Percentiles rank a stretch among this genome's conserved stretches.
These are phyloP conservation scores for Pocota personata DNA, from an alignment of 2,888 invertebrate genomes.

Conservation along the genomic window DNA sequence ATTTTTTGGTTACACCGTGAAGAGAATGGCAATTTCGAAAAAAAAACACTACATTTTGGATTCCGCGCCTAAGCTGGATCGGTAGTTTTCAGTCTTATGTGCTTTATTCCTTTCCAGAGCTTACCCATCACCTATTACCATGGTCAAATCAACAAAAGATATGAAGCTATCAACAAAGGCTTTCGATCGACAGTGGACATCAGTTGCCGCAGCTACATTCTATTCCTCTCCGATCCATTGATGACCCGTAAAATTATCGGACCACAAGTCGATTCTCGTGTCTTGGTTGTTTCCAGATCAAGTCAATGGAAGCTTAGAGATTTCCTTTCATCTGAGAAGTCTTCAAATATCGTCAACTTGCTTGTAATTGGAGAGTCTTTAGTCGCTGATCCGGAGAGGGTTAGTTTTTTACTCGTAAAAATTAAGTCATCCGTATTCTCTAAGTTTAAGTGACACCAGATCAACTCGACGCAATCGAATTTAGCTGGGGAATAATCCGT, in stretches of 20 bases:
- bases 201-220: constrained; percentile 86
- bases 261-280: constrained; percentile 86
- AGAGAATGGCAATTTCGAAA: no score
- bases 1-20: neutral
- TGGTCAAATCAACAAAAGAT: constrained; percentile 85
- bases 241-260: constrained; percentile 85
- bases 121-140: constrained; percentile 85
- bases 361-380: constrained; percentile 88
- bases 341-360: constrained; percentile 88
- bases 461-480: no score
- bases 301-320: constrained; percentile 90
- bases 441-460: no score
- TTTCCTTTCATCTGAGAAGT: constrained; percentile 85
- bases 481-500: no score
- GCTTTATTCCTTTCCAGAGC: constrained; percentile 74
- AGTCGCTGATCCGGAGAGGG: constrained; percentile 83
- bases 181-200: constrained; percentile 80
- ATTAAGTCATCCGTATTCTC: no score
- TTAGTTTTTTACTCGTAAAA: constrained; percentile 77
- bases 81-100: no score
- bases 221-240: constrained; percentile 87
- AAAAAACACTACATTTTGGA: no score
- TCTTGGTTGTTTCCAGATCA: constrained; percentile 87
- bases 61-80: no score
- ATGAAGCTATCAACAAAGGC: constrained; percentile 81